Base-by-base conservation (phyloP, 2,797 vertebrate species). In the Bovichtus variegatus region DNA sequence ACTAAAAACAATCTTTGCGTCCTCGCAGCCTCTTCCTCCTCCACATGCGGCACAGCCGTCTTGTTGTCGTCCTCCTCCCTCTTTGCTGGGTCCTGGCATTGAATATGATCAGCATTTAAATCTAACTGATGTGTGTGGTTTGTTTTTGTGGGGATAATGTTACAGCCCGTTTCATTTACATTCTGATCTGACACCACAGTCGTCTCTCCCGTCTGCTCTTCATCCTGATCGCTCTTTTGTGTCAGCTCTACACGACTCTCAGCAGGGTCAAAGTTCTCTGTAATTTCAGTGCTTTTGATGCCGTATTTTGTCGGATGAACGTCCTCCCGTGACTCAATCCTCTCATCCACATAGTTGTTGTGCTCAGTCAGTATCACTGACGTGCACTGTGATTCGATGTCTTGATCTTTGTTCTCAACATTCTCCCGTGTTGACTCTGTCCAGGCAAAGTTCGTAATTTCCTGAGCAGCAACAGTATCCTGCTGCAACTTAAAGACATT, bases 1-100 rank as follows among this genome's bases (percentile, higher is more conserved):
- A 93, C 86, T 75, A 93, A 83, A 71, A 93, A 91, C 78, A 93
- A 66, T 2, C 89, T 91, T 47, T 73, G 80, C 58, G 91, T 86
- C 6, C 18, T 70, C 57, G 80, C 71, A 19, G 66, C 60, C 18
- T 27, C 51, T 29, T 43, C 60, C 57, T 71, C 53, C 57, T 81
- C 76, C 58, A 59, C 31, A 53, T 80, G 71, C 53, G 54, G 46
- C 40, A n/a, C 16, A 40, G 23, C 34, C 6, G 19, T 21, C 11
- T 38, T 21, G 21, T 53, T 23, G 1, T 51, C 13, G 0, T 43
- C 19, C 0, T 41, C 68, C 4, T 44, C 49, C 21, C 5, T 71
- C 65, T 82, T 47, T 27, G 12, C 4, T 3, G n/a, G 40, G 1
- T 76, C 49, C 15, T 19, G 57, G n/a, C 60, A 23, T 1, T 82